Evolutionary conservation across 2,113 vertebrate species (phyloP).

Genomic region (Osmerus mordax): DNA sequence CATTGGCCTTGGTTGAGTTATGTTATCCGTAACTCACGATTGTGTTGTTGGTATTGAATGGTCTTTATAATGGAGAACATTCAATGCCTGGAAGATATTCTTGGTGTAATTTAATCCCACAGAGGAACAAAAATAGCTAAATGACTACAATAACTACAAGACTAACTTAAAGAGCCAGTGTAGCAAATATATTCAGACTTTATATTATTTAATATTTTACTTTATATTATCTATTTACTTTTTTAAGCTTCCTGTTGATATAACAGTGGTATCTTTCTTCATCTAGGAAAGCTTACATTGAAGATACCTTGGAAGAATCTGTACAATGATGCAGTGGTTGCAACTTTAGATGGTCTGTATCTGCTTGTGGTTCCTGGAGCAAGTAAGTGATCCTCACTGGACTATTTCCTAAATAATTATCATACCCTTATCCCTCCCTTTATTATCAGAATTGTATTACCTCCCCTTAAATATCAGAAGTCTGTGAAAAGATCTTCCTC

Average conservation of each 20-base stretch:
- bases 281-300: conserved; percentile 88
- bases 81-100: not conserved
- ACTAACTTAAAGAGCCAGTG: not conserved
- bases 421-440: not conserved
- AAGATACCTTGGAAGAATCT: conserved; percentile 99
- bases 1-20: not conserved
- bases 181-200: not conserved
- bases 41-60: not conserved
- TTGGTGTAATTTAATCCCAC: not conserved
- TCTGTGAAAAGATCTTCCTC: not conserved
- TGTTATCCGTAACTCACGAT: not conserved
- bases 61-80: not conserved
- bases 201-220: not conserved
- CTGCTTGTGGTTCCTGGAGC: conserved; percentile 93
- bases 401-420: not conserved
- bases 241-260: not conserved
- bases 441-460: too few relatives aligned
- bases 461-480: not conserved
- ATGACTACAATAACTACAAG: not conserved
- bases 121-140: not conserved
- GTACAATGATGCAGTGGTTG: conserved; percentile 92
- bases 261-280: conserved; percentile 25
- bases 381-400: conserved; percentile 74
- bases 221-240: not conserved
- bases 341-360: conserved; percentile 89